These are phyloP conservation scores for Ariolimax columbianus DNA, from an alignment of 2,888 invertebrate genomes.

Conservation along the genomic window DNA sequence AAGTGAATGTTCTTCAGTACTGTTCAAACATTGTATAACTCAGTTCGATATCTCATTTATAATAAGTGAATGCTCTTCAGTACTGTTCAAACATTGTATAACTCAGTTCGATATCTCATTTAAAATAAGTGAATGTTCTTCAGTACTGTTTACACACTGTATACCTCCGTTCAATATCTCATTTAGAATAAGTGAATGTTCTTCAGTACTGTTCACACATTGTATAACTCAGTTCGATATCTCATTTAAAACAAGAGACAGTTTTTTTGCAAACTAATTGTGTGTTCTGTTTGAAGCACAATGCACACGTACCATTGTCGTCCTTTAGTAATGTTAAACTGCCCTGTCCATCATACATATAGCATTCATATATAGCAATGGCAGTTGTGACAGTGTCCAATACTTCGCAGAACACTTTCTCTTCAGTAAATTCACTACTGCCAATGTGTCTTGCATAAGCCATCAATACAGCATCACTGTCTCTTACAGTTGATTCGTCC, in stretches of 20 bases:
- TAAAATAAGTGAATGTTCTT: neutral
- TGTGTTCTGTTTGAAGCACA: neutral
- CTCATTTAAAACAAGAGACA: neutral
- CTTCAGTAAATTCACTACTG: neutral
- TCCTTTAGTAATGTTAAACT: neutral
- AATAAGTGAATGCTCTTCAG: too few relatives aligned
- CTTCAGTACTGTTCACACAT: too few relatives aligned
- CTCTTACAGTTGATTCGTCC: constrained; percentile 14
- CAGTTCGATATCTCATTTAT: too few relatives aligned
- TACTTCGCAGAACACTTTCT: neutral
- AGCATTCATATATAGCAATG: neutral
- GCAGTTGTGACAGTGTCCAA: neutral
- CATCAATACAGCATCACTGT: neutral
- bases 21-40: too few relatives aligned
- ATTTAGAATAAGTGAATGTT: too few relatives aligned
- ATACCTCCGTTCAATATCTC: too few relatives aligned
- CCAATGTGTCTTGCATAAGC: constrained; percentile 1
- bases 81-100: too few relatives aligned
- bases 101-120: neutral
- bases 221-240: neutral
- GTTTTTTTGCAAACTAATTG: neutral
- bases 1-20: neutral
- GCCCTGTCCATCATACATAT: neutral
- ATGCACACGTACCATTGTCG: neutral
- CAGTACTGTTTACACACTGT: neutral